A percentile compares a stretch with the other conserved stretches of the same genome.
phyloP scores from a whole-genome alignment of 2,797 vertebrate species.

The Mormyrus proboscirostris region DNA sequence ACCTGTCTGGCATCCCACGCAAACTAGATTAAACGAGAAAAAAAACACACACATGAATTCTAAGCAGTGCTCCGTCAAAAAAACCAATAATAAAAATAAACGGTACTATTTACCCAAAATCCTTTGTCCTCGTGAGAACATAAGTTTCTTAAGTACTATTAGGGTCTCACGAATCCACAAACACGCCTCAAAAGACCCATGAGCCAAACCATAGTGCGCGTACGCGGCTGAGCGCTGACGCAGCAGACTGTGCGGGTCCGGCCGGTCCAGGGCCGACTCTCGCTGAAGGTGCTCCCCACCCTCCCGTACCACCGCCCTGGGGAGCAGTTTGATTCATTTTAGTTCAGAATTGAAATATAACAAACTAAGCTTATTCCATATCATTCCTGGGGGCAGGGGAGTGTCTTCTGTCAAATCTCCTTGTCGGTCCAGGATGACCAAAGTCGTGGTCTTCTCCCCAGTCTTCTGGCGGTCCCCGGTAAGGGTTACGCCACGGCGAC shows the following conservation, averaged over 20 bases:
- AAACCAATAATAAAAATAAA: background rate
- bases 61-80: slow-evolving; percentile 4
- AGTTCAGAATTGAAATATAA: slow-evolving; percentile 1
- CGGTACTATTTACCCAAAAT: background rate
- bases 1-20: slow-evolving; percentile 22
- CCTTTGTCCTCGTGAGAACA: background rate
- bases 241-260: background rate
- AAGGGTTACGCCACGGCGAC: background rate
- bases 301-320: background rate
- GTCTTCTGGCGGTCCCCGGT: background rate
- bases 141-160: background rate
- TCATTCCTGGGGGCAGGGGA: background rate
- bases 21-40: slow-evolving; percentile 15
- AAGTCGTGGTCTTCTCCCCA: background rate
- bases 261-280: background rate
- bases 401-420: background rate
- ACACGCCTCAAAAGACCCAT: background rate
- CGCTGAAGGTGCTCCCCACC: background rate
- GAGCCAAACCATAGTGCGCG: background rate
- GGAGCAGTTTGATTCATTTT: background rate
- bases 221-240: background rate
- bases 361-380: background rate
- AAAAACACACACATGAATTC: slow-evolving; percentile 1
- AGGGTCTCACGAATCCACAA: background rate
- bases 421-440: background rate